phyloP scores from a whole-genome alignment of 2,888 invertebrate species.

The Podotricha telesiphe region DNA sequence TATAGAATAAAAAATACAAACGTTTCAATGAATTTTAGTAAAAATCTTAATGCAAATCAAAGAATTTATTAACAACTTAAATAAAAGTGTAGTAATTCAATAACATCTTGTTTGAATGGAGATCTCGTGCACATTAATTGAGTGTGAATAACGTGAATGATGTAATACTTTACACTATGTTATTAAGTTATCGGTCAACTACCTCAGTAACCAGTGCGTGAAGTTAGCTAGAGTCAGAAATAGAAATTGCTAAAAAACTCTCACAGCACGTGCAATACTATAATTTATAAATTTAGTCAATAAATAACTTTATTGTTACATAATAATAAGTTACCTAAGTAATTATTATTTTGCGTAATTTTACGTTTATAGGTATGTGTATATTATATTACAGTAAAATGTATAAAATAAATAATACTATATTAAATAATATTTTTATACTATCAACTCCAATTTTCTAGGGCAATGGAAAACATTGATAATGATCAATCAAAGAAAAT shows the following conservation, averaged over 20 bases:
- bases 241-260: constrained; percentile 34
- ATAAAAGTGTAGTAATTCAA: background rate
- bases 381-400: too few relatives aligned
- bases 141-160: constrained; percentile 34
- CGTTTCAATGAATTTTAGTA: too few relatives aligned
- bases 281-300: background rate
- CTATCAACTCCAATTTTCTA: background rate
- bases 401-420: too few relatives aligned
- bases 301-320: background rate
- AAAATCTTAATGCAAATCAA: too few relatives aligned
- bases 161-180: constrained; percentile 24
- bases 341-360: background rate
- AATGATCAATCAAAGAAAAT: background rate
- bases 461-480: background rate
- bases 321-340: background rate
- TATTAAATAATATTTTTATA: too few relatives aligned
- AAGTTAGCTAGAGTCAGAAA: constrained; percentile 44
- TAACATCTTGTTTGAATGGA: constrained; percentile 1
- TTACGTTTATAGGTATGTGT: too few relatives aligned
- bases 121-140: constrained; percentile 26
- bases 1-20: too few relatives aligned
- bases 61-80: background rate
- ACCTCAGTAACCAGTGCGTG: constrained; percentile 43
- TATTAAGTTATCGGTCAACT: constrained; percentile 43
- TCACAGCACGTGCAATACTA: constrained; percentile 19